Conservation (phyloP, 2,113 vertebrate genomes). For the Malurus elegans region DNA sequence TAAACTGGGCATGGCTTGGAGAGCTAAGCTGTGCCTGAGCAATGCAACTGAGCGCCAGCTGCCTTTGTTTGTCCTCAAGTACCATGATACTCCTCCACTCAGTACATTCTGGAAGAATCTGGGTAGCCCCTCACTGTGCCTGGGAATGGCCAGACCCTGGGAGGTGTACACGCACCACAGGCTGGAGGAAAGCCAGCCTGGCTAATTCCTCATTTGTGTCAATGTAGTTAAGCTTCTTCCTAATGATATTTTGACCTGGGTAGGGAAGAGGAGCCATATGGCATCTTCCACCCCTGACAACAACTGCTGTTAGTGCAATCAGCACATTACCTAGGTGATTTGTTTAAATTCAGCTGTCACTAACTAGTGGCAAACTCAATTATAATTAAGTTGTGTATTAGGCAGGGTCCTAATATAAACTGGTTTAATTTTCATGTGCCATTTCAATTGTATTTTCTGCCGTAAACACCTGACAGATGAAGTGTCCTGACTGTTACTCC, state of each 20-base stretch:
- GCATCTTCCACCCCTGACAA: constrained; percentile 1
- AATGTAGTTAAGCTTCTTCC: background rate
- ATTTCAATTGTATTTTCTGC: background rate
- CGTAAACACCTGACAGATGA: background rate
- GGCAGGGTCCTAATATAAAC: background rate
- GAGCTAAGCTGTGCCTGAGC: background rate
- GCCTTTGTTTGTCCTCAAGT: constrained; percentile 27
- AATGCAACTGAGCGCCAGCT: background rate
- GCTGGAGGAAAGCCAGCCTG: background rate
- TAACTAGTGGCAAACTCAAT: constrained; percentile 5
- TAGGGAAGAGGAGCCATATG: constrained; percentile 37
- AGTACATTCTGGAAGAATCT: background rate
- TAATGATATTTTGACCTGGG: constrained; percentile 27
- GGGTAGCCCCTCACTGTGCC: background rate
- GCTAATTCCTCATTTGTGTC: background rate
- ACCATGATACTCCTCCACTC: background rate
- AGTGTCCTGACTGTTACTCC: background rate
- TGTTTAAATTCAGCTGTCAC: constrained; percentile 1
- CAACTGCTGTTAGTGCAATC: constrained; percentile 3
- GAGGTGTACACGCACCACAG: fast-evolving
- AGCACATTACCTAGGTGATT: background rate
- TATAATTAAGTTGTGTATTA: background rate
- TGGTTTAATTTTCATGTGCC: background rate
- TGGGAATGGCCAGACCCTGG: background rate
- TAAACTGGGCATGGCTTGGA: background rate